These are phyloP conservation scores for Limosa lapponica DNA, from an alignment of 2,797 vertebrate genomes.

Conservation along the genomic window DNA sequence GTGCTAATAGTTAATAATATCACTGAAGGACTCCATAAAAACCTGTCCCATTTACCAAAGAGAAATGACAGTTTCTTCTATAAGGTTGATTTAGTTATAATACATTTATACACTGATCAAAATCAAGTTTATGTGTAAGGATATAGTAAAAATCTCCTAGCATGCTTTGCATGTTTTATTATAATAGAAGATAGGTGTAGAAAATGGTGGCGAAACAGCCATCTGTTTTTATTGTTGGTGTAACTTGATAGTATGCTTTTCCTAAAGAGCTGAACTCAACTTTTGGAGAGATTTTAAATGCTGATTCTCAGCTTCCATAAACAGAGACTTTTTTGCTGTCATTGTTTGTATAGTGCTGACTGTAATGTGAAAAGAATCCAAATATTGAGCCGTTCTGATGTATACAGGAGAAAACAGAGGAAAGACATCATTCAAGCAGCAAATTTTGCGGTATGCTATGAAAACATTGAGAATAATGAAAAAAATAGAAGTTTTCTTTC, in stretches of 20 bases:
- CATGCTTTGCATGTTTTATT: accelerated
- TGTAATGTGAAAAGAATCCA: background rate
- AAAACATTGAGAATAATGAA: background rate
- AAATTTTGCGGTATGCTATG: background rate
- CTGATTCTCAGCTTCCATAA: background rate
- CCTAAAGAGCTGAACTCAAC: background rate
- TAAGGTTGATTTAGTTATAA: accelerated
- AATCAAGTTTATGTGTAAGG: background rate
- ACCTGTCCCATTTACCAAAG: background rate
- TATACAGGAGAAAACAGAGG: background rate
- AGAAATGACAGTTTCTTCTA: background rate
- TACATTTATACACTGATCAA: accelerated
- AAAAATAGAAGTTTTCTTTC: background rate
- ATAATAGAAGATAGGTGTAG: background rate
- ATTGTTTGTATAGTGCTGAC: background rate
- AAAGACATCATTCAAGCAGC: background rate
- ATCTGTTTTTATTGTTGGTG: background rate
- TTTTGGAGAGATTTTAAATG: background rate
- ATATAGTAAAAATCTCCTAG: background rate
- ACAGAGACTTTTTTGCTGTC: background rate
- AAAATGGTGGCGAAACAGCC: background rate
- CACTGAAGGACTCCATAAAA: background rate
- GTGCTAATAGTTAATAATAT: background rate
- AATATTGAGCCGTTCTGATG: background rate
- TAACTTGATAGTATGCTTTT: background rate